Base-by-base conservation (phyloP, 2,113 vertebrate species). In the Rhinoptilus africanus region DNA sequence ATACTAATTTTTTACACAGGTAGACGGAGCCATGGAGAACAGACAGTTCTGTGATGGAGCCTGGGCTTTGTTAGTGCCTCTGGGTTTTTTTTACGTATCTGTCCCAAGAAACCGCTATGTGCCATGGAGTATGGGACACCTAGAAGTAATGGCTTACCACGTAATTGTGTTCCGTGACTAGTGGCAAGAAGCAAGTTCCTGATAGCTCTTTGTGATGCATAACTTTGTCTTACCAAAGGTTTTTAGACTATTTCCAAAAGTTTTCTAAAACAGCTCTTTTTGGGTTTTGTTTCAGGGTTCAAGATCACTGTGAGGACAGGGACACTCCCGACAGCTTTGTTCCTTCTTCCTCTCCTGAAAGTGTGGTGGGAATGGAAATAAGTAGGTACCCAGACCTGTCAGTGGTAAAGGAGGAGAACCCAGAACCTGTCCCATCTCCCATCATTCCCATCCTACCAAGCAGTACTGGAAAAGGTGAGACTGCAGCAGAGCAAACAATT, bases 301-400 rank as follows among this genome's bases (percentile, higher is more conserved):
- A 99, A 93, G 99, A 99, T 72, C 98, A 98, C 34, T 98, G 98
- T 97, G 99, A 98, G 9, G 98, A 98, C 57, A 97, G 98, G 34
- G 98, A 98, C 91, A 98, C 98, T 41, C 99, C 99, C 1, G 99
- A 99, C 74, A 98, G 99, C 92, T 99, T 98, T 62, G 98, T 99
- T 53, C 99, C 99, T 12, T 99, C 99, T 0, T 99, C 99, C 7
- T 99, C 99, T 89, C 99, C 99, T 1, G 99, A 99, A 97, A 99
- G 99, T 1, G 98, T 99, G 83, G 98, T 98, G 21, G 99, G 99
- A 68, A 92, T 97, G 92, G 99, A 99, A 97, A 98, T 99, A 79
- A 99, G 99, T 96, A 97, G 99, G 39, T 99, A 99, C 85, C 99
- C 99, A 2, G 99, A 99, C 96, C 93, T 99, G 92, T 99, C 99